Base-by-base conservation (phyloP, 2,113 vertebrate species). In the Synchiropus splendidus region DNA sequence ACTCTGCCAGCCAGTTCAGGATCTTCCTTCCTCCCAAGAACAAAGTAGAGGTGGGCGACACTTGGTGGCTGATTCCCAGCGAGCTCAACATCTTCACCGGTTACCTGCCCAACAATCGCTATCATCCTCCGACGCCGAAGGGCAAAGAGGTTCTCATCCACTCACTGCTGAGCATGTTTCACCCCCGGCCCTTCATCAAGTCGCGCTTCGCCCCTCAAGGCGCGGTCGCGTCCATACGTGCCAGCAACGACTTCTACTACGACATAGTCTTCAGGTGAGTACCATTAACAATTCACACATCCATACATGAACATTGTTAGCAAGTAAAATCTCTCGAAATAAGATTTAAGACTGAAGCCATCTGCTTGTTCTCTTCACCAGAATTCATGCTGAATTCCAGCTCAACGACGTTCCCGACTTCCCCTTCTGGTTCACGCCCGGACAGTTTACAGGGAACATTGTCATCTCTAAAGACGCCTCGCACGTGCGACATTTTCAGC, bases 391-490 rank as follows among this genome's bases (percentile, higher is more conserved):
- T 2, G 95, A 99, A 62, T 98, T 98, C 75, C 95, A 99, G 84
- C 87, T 99, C 42, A 99, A 98, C 0, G 92, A 97, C 10, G 90
- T 94, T 0, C 95, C 94, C 0, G 82, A 93, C 66, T 95, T 93
- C 59, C 95, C 94, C 10, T 99, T 99, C 84, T 99, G 95, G 95
- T 98, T 99, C 72, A 94, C 90, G 0, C 95, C 95, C 0, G 94
- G 87, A 6, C 92, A 99, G 82, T 98, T 98, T 73, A 89, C 94
- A 0, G 95, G 95, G 10, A 86, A 93, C 70, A 64, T 98, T n/a
- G 13, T 92, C 56, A 76, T 99, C 44, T 90, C 94, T 31, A 92
- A 88, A 75, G 94, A 99, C 1, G 82, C 91, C 0, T 90, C 90
- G 42, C 95, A 99, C 0, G 46, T 99, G 47, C 83, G 94, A 0